Evolutionary conservation across 1,140 invertebrate genomes (phyloP), one percentile per base, ranked within the genome.

Genomic region (Eubasilissa regina): DNA sequence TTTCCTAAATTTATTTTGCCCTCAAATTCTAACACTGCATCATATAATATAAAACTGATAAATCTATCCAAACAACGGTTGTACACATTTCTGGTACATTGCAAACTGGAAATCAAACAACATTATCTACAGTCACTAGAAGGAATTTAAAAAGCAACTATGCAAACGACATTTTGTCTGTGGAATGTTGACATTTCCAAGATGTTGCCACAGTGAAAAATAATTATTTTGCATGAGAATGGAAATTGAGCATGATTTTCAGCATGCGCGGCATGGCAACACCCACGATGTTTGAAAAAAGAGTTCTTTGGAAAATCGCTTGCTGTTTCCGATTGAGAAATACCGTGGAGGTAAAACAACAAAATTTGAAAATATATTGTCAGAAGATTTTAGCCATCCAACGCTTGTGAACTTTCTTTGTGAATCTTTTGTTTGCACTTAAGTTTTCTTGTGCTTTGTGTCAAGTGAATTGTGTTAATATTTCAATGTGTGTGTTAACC

Each of bases 401-500:
- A 48, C 9, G 19, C 35, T 73, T 55, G 25, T 55, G 68, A 48
- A 72, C 17, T 21, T 15, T 66, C 43, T 48, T 55, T 73, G 68
- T 73, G 64, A 68, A 15, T 68, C 4, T 47, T 47, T 64, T 35
- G 11, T 73, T 68, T 68, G 64, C 64, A 47, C 64, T 68, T 15
- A 15, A 68, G 43, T 68, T 68, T 51, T 73, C 48, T 73, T 35
- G 68, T 73, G 68, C 68, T 73, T 60, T 43, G 51, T 73, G 68
- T 53, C 12, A 62, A 51, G 55, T 76, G 75, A 44, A 64, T 10
- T 76, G 75, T 76, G 75, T 76, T 45, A 25, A 48, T 66, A 25
- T 64, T 51, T 62, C 48, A 64, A 51, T 73, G 68, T 70, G 17
- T 73, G 68, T 73, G 47, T 73, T 70, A 74, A 74, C 73, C 43